Percentiles rank a stretch among this genome's conserved stretches.
phyloP scores from a whole-genome alignment of 1,140 invertebrate genomes.

The Cydia amplana region DNA sequence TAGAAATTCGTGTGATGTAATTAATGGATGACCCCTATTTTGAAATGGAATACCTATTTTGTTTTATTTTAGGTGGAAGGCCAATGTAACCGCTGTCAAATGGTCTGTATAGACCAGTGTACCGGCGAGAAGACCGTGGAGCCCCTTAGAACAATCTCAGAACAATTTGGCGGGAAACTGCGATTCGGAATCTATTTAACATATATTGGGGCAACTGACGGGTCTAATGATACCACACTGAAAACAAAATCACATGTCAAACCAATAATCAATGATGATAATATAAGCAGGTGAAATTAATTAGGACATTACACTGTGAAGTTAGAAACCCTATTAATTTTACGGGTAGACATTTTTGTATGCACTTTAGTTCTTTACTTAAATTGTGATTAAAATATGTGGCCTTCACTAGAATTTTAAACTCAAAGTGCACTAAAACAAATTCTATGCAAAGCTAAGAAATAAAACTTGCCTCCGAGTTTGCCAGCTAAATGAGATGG shows the following conservation, averaged over 20 bases:
- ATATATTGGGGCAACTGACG: slow-evolving; percentile 61
- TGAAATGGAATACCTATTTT: slow-evolving; percentile 30
- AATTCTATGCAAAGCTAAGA: too few relatives aligned
- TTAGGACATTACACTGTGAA: not conserved
- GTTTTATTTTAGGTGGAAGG: slow-evolving; percentile 83
- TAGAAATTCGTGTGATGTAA: too few relatives aligned
- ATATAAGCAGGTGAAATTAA: slow-evolving; percentile 52
- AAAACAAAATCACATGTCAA: slow-evolving; percentile 51
- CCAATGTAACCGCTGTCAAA: slow-evolving; percentile 93
- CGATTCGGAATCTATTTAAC: slow-evolving; percentile 88
- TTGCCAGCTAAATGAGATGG: too few relatives aligned
- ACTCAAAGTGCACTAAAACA: too few relatives aligned
- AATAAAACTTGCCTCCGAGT: too few relatives aligned
- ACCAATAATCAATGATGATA: slow-evolving; percentile 49
- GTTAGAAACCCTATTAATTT: not conserved
- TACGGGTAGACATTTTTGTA: not conserved
- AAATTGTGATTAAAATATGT: too few relatives aligned
- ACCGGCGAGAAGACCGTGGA: slow-evolving; percentile 90
- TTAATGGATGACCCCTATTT: too few relatives aligned
- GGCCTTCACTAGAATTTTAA: too few relatives aligned
- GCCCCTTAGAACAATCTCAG: slow-evolving; percentile 89
- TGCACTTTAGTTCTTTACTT: not conserved
- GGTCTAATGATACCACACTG: slow-evolving; percentile 47
- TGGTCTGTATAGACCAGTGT: slow-evolving; percentile 95
- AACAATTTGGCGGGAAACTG: slow-evolving; percentile 86